phyloP scores from a whole-genome alignment of 2,888 invertebrate genomes.

The Lepidochitona cinerea region DNA sequence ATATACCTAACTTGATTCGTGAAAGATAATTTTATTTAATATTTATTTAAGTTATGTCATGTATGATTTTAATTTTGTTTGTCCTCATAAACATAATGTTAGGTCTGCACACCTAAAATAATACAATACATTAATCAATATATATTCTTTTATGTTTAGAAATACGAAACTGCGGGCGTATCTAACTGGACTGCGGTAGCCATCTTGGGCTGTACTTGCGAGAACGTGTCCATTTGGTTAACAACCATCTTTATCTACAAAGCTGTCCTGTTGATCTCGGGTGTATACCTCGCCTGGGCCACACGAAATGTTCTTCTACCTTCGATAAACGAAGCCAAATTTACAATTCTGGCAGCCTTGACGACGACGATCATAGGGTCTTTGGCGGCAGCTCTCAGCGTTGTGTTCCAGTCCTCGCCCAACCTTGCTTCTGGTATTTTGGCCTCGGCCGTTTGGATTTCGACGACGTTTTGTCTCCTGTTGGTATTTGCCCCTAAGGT shows the following conservation, averaged over 20 bases:
- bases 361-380: slow-evolving; percentile 40
- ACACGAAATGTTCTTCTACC: slow-evolving; percentile 51
- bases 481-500: slow-evolving; percentile 58
- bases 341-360: slow-evolving; percentile 43
- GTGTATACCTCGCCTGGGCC: slow-evolving; percentile 57
- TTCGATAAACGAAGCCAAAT: slow-evolving; percentile 50
- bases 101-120: too few species aligned
- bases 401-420: slow-evolving; percentile 34
- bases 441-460: slow-evolving; percentile 38
- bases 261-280: slow-evolving; percentile 36
- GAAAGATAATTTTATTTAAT: too few species aligned
- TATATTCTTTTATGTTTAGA: too few species aligned
- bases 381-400: slow-evolving; percentile 35
- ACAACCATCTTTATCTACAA: slow-evolving; percentile 48
- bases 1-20: too few species aligned
- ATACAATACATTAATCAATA: too few species aligned
- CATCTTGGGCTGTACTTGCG: slow-evolving; percentile 28
- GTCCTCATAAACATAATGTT: too few species aligned
- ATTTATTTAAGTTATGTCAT: too few species aligned
- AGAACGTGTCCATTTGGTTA: slow-evolving; percentile 44
- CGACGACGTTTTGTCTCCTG: slow-evolving; percentile 38
- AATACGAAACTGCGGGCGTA: not conserved
- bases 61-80: too few species aligned
- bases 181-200: not conserved
- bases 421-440: slow-evolving; percentile 43